Base-by-base conservation (phyloP, 2,113 vertebrate genomes). In the Elgaria multicarinata region DNA sequence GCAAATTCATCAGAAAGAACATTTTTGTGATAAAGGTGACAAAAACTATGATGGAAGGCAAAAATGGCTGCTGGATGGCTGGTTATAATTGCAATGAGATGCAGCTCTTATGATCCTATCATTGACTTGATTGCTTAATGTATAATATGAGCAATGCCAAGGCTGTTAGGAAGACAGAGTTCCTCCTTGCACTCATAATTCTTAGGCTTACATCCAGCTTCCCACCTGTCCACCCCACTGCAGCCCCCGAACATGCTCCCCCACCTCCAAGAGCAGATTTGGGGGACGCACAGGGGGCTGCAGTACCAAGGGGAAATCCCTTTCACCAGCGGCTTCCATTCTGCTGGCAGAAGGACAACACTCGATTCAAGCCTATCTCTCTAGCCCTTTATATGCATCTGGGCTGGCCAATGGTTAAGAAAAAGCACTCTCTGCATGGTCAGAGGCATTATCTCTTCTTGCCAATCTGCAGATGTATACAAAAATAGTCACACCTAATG, bases 21-120 rank as follows among this genome's bases (percentile, higher is more conserved):
- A 87, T 83, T 87, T 44, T 55, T 33, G 24, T 87, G 50, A 66
- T 87, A 71, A 44, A 71, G 64, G 71, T 87, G 58, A 53, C 76
- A 82, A 66, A n/a, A 66, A 67, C 58, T 76, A 90, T 55, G 62
- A 58, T 36, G 50, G 50, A 71, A 26, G 64, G 55, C 36, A 84
- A 33, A 83, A 87, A 91, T 87, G 80, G 50, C 77, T 84, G 80
- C 58, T n/a, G 39, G 12, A 20, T 50, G 42, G 24, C 26, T 76
- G 46, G 24, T 28, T 53, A 67, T 36, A 66, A 53, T n/a, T n/a
- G 71, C 28, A 58, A 58, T 78, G 80, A 42, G 50, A 80, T 88
- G 82, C 50, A 55, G 42, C 28, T 64, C 24, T 75, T 36, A 77
- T 86, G 67, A 46, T 0, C 2, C 33, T 86, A 75, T 22, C 44